Conservation (phyloP, 2,797 vertebrate genomes). For the Poliocrania exsul region DNA sequence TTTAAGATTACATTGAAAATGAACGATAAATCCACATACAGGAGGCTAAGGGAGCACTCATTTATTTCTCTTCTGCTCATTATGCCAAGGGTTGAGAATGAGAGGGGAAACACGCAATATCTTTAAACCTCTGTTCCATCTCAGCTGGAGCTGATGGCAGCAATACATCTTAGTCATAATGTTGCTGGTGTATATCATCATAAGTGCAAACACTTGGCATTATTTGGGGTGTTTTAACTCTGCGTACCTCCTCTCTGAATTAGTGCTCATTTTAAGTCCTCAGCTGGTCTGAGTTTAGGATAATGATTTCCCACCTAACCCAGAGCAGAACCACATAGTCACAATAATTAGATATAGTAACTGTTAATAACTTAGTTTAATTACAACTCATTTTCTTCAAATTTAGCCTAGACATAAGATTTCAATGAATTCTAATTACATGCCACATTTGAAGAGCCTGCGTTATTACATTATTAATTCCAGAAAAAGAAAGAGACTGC, state of each 20-base stretch:
- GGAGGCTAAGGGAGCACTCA: not conserved
- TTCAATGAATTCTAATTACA: slow-evolving; percentile 57
- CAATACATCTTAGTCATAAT: slow-evolving; percentile 15
- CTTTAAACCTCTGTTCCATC: not conserved
- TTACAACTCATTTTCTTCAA: slow-evolving; percentile 54
- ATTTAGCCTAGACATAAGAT: slow-evolving; percentile 29
- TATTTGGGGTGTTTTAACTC: not conserved
- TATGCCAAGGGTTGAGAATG: not conserved
- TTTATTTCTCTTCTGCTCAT: not conserved
- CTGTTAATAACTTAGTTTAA: slow-evolving; percentile 53
- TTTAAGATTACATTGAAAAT: not conserved
- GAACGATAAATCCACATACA: not conserved
- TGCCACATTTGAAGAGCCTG: not conserved
- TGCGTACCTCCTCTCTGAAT: not conserved
- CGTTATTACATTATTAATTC: slow-evolving; percentile 37
- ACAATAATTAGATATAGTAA: slow-evolving; percentile 55
- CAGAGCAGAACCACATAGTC: not conserved
- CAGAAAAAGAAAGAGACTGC: slow-evolving; percentile 34
- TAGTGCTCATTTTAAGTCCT: not conserved
- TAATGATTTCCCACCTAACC: slow-evolving; percentile 19
- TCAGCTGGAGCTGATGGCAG: not conserved
- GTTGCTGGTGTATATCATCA: not conserved
- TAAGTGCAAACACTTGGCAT: not conserved
- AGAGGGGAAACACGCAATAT: not conserved
- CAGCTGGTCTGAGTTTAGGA: not conserved